phyloP scores from a whole-genome alignment of 2,888 invertebrate genomes.

The Caenorhabditis sulstoni region DNA sequence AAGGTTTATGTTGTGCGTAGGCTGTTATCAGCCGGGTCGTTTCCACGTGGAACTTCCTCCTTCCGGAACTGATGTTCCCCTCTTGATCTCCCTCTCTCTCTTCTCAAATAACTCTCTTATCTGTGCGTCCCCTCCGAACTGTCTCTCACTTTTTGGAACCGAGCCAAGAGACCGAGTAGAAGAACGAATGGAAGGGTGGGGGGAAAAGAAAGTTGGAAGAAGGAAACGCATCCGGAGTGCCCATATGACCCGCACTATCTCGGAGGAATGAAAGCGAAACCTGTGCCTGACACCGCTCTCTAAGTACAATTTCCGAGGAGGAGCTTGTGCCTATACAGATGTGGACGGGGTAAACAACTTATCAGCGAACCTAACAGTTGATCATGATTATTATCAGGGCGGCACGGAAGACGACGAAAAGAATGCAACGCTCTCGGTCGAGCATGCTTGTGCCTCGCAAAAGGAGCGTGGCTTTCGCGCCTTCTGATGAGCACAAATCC shows the following conservation, averaged over 20 bases:
- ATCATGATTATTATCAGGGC: slow-evolving; percentile 21
- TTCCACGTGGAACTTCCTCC: not conserved
- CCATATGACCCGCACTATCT: slow-evolving; percentile 5
- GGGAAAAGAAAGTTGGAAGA: slow-evolving; percentile 1
- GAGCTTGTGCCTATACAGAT: slow-evolving; percentile 45
- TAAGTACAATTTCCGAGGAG: slow-evolving; percentile 48
- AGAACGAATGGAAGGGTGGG: not conserved
- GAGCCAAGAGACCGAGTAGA: slow-evolving; percentile 20
- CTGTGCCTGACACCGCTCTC: slow-evolving; percentile 15
- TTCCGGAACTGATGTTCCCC: not conserved
- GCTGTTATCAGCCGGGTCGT: not conserved
- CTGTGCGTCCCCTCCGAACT: not conserved
- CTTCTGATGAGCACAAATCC: slow-evolving; percentile 22
- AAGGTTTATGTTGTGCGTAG: not conserved
- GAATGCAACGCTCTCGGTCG: slow-evolving; percentile 5
- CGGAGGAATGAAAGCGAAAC: not conserved
- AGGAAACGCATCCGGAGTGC: slow-evolving; percentile 1
- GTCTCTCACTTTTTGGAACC: slow-evolving; percentile 18
- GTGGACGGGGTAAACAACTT: slow-evolving; percentile 48
- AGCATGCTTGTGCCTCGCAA: not conserved
- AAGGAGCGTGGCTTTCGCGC: slow-evolving; percentile 5
- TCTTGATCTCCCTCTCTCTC: too few species aligned
- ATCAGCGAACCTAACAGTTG: slow-evolving; percentile 52
- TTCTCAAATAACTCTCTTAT: slow-evolving; percentile 2
- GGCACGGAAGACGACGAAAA: slow-evolving; percentile 3